Evolutionary conservation across 2,113 vertebrate genomes (phyloP).

Genomic region (Saguinus imperator): DNA sequence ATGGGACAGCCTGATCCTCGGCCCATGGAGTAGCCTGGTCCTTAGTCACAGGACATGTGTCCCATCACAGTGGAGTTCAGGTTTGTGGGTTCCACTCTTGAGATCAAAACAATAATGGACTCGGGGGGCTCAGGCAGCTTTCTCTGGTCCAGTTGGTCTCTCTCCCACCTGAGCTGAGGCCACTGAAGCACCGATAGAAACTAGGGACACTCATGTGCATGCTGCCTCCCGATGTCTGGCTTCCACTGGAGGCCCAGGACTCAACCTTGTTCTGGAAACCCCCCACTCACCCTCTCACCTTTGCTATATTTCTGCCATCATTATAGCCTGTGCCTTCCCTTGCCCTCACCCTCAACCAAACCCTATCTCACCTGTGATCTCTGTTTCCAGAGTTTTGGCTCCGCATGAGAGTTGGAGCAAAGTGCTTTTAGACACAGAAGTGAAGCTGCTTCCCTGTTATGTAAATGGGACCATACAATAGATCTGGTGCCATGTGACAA

Average conservation of each 20-base stretch:
- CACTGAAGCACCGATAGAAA: background rate
- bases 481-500: background rate
- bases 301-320: background rate
- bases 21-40: background rate
- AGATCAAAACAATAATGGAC: background rate
- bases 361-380: background rate
- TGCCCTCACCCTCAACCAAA: background rate
- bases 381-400: background rate
- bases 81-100: background rate
- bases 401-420: background rate
- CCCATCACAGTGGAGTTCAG: background rate
- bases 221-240: background rate
- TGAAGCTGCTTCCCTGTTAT: background rate
- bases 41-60: background rate
- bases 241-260: background rate
- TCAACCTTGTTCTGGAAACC: background rate
- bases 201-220: background rate
- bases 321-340: background rate
- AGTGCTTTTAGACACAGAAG: background rate
- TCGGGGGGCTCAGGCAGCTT: background rate
- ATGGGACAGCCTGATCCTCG: background rate
- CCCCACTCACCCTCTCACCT: background rate
- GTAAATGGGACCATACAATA: background rate
- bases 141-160: background rate
- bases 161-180: background rate